Evolutionary conservation across 2,888 invertebrate species (phyloP).

Genomic region (Drosophila silvestris): DNA sequence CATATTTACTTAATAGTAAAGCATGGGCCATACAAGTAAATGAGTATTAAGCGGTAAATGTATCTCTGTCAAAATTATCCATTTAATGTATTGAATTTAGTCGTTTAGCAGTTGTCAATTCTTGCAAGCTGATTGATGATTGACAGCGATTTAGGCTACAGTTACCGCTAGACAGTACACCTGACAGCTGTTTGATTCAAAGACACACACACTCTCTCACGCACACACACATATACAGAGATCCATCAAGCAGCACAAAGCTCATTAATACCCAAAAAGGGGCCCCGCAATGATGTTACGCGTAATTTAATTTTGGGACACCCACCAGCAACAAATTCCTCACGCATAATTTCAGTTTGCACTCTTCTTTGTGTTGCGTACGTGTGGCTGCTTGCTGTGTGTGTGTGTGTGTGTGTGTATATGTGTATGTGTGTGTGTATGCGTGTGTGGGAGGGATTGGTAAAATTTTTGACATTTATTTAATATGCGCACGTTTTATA

Average conservation of each 20-base stretch:
- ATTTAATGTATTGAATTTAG: conserved; percentile 28
- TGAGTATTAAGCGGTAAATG: neutral
- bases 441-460: conserved; percentile 38
- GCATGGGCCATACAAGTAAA: neutral
- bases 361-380: conserved; percentile 33
- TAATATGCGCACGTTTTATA: conserved; percentile 82
- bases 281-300: conserved; percentile 75
- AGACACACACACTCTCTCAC: neutral
- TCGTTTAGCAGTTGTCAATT: conserved; percentile 31
- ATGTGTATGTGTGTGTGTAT: neutral
- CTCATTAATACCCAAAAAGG: conserved; percentile 77
- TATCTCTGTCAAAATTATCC: conserved; percentile 8
- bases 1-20: neutral
- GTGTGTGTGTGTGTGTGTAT: conserved; percentile 28
- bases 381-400: conserved; percentile 14
- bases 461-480: conserved; percentile 80
- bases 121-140: conserved; percentile 44
- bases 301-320: conserved; percentile 76
- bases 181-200: conserved; percentile 38
- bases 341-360: conserved; percentile 67
- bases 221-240: conserved; percentile 19
- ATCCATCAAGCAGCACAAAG: conserved; percentile 68
- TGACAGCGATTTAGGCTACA: conserved; percentile 38
- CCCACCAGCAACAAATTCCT: conserved; percentile 62
- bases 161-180: conserved; percentile 34